Evolutionary conservation across 1,140 invertebrate species (phyloP).

Genomic region (Drosophila miranda): DNA sequence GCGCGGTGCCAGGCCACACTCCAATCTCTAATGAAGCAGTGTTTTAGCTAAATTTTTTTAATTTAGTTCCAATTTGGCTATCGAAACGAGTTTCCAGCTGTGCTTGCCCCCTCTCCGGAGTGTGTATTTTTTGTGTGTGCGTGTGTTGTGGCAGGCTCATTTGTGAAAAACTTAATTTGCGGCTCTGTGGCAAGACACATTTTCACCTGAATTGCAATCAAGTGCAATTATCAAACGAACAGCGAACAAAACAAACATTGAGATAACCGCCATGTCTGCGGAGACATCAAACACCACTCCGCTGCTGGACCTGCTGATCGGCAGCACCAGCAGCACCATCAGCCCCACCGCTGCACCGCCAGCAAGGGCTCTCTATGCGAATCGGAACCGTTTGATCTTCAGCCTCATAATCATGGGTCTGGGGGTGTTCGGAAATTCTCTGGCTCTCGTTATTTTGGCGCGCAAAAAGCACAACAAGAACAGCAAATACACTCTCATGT

Average conservation of each 20-base stretch:
- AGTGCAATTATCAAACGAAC: conserved; percentile 21
- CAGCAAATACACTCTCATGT: conserved; percentile 90
- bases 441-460: conserved; percentile 79
- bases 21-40: conserved; percentile 54
- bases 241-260: conserved; percentile 2
- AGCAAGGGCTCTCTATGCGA: conserved; percentile 51
- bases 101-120: not conserved
- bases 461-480: conserved; percentile 86
- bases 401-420: conserved; percentile 60
- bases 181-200: conserved; percentile 24
- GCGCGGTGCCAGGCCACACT: conserved; percentile 12
- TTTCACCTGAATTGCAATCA: conserved; percentile 30
- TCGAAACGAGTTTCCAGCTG: conserved; percentile 43
- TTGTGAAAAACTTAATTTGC: conserved; percentile 22
- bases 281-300: conserved; percentile 33
- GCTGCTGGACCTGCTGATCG: conserved; percentile 15
- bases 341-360: conserved; percentile 1
- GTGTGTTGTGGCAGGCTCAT: conserved; percentile 22
- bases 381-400: conserved; percentile 49
- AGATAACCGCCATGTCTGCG: not conserved
- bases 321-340: conserved; percentile 2
- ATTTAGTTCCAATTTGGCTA: conserved; percentile 25
- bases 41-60: conserved; percentile 19
- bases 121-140: conserved; percentile 3
- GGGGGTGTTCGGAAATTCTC: conserved; percentile 74